Base-by-base conservation (phyloP, 1,140 invertebrate genomes). In the Cherax destructor region DNA sequence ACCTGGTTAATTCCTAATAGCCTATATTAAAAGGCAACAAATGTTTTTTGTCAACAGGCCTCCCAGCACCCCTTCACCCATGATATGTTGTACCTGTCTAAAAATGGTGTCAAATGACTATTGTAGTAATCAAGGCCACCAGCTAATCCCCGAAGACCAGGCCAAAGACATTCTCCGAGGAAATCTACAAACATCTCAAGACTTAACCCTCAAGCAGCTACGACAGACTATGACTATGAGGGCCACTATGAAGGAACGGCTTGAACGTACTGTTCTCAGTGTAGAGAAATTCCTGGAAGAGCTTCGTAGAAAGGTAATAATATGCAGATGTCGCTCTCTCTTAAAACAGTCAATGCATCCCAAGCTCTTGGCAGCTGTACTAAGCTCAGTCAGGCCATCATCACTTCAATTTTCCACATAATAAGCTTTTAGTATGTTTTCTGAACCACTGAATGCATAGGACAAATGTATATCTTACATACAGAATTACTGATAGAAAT, bases 271-370 rank as follows among this genome's bases (percentile, higher is more conserved):
- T 5, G 83, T 92, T 21, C 92, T 83, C n/a, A 91, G 88, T 11
- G 88, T 92, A 21, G 88, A 86, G 59, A 92, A 92, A 78, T 92
- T 92, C 79, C 41, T 91, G 52, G 92, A 92, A 16, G 92, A 92
- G 69, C 78, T 92, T 21, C 85, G 89, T 47, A 80, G 79, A 56
- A 92, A 92, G 92, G 92, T 92, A 47, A 83, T 9, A 56, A 9
- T 41, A 41, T 41, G 30, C 30, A 41, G 30, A 0, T 41, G 30
- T 41, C 30, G 0, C 0, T 41, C 30, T 41, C 30, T 41, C 30
- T 41, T 41, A 41, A 41, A 2, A 41, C 30, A 41, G 30, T 41
- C 0, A 41, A 41, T 41, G 30, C 30, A 41, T 41, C 30, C 30
- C 30, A 41, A 41, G 30, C 30, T 41, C 30, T 1, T 41, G 30